These are phyloP conservation scores for Macroramphosus scolopax DNA, from an alignment of 2,797 vertebrate species.

Conservation along the genomic window DNA sequence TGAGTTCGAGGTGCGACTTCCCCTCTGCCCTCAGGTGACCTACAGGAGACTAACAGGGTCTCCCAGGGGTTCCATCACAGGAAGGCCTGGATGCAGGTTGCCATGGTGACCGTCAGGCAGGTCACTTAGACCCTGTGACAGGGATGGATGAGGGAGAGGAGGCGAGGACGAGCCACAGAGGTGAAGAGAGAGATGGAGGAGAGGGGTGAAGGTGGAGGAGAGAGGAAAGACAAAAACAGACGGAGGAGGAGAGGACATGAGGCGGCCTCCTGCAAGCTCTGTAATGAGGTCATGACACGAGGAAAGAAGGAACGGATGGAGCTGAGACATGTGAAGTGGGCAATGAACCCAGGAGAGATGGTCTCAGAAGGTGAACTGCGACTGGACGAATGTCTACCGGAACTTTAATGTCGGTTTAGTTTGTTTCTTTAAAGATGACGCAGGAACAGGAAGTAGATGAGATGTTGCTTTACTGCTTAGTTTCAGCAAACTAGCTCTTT, in stretches of 20 bases:
- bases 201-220: neutral
- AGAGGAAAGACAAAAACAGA: conserved; percentile 4
- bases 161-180: conserved; percentile 11
- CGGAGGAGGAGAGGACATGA: conserved; percentile 29
- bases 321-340: too few relatives aligned
- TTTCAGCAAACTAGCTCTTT: too few relatives aligned
- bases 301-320: conserved; percentile 19
- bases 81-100: conserved; percentile 38
- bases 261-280: conserved; percentile 55
- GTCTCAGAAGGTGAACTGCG: too few relatives aligned
- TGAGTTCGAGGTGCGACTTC: conserved; percentile 29
- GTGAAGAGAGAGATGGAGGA: conserved; percentile 15
- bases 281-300: conserved; percentile 60
- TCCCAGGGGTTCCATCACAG: conserved; percentile 18
- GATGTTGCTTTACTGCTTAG: too few relatives aligned
- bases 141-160: conserved; percentile 34
- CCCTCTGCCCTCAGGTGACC: conserved; percentile 39
- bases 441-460: too few relatives aligned
- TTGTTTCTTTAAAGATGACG: too few relatives aligned
- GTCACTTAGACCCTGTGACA: conserved; percentile 32
- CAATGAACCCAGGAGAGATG: too few relatives aligned
- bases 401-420: too few relatives aligned
- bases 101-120: conserved; percentile 36
- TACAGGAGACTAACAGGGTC: conserved; percentile 35
- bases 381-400: too few relatives aligned